Evolutionary conservation across 2,113 vertebrate genomes (phyloP).

Genomic region (Channa argus): DNA sequence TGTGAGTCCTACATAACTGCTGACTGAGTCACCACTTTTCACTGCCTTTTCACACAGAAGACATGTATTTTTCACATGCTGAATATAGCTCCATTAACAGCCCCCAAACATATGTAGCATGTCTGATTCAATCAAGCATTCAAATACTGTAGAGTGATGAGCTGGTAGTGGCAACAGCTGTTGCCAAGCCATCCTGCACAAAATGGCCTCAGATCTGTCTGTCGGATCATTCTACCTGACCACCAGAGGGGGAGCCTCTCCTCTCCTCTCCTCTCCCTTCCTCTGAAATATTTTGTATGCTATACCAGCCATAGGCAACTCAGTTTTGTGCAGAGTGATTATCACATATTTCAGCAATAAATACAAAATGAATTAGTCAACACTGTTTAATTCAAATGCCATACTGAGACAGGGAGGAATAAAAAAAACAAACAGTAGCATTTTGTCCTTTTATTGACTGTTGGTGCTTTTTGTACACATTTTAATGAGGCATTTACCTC

Average conservation of each 20-base stretch:
- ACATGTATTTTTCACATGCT: conserved; percentile 60
- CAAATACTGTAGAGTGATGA: conserved; percentile 70
- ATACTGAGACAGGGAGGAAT: conserved; percentile 7
- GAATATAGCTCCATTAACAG: conserved; percentile 50
- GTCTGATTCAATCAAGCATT: conserved; percentile 74
- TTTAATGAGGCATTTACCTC: conserved; percentile 16
- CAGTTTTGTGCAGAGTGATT: conserved; percentile 30
- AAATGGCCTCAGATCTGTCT: conserved; percentile 71
- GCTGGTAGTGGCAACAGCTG: conserved; percentile 71
- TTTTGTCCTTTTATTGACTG: conserved; percentile 9
- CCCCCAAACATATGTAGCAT: conserved; percentile 71
- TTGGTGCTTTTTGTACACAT: neutral
- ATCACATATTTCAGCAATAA: conserved; percentile 40
- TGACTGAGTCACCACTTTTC: conserved; percentile 70
- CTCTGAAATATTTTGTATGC: conserved; percentile 30
- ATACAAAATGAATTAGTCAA: conserved; percentile 44
- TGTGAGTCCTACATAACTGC: conserved; percentile 69
- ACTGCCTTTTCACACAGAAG: conserved; percentile 27
- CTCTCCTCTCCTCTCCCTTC: conserved; percentile 9
- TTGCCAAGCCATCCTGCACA: conserved; percentile 70
- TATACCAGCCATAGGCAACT: conserved; percentile 7
- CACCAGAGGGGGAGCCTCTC: conserved; percentile 59
- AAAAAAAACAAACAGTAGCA: neutral
- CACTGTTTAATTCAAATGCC: conserved; percentile 32
- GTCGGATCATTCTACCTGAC: conserved; percentile 65